phyloP scores from a whole-genome alignment of 2,888 invertebrate species.

The Agapetus fuscipes region DNA sequence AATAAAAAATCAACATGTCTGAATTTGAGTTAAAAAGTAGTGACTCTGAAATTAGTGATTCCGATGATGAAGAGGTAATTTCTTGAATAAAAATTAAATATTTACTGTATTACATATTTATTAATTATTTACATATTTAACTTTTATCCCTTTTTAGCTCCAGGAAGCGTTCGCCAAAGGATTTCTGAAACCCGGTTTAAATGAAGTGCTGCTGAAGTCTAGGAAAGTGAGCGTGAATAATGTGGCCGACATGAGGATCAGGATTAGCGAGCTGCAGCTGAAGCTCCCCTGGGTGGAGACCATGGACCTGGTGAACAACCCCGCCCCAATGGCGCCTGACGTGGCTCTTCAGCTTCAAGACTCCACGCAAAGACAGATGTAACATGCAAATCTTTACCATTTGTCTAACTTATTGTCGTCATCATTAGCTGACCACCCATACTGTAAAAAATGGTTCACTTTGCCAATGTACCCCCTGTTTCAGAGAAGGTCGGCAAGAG shows the following conservation, averaged over 20 bases:
- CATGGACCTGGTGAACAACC: conserved; percentile 65
- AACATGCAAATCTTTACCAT: too few species aligned
- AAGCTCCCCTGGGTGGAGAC: conserved; percentile 79
- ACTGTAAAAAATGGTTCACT: too few species aligned
- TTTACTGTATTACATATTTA: too few species aligned
- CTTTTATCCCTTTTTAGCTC: conserved; percentile 48
- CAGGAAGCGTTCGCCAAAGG: conserved; percentile 86
- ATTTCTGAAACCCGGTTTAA: conserved; percentile 76
- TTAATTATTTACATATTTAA: conserved; percentile 1
- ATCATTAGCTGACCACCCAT: too few species aligned
- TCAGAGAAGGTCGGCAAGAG: too few species aligned
- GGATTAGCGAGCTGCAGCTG: conserved; percentile 59
- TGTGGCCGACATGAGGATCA: conserved; percentile 59
- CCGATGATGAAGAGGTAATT: conserved; percentile 54
- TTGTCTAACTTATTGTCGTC: too few species aligned
- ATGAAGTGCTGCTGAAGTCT: conserved; percentile 51
- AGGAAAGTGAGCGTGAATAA: conserved; percentile 59
- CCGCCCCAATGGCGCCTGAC: conserved; percentile 79
- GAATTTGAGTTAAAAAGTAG: conserved; percentile 40
- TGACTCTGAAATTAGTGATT: conserved; percentile 43
- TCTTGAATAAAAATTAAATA: too few species aligned
- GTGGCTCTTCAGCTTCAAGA: conserved; percentile 66
- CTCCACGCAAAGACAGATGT: conserved; percentile 60
- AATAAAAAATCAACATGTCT: conserved; percentile 29
- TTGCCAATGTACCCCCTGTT: too few species aligned